phyloP scores from a whole-genome alignment of 2,113 vertebrate species.

The Okapia johnstoni region DNA sequence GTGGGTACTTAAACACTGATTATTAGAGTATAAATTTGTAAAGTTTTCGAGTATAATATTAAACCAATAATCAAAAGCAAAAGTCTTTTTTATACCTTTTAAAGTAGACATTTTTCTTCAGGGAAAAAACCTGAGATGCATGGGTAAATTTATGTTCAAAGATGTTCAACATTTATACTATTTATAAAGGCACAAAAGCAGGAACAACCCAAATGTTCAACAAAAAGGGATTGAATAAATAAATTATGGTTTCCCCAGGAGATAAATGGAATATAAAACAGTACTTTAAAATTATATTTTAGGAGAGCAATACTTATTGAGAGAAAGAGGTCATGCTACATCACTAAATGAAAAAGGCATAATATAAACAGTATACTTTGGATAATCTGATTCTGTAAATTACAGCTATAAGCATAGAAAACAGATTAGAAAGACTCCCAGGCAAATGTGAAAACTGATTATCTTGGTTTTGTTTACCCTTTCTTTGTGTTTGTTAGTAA shows the following conservation, averaged over 20 bases:
- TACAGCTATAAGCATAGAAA: background rate
- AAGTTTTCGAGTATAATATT: background rate
- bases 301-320: background rate
- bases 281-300: background rate
- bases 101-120: background rate
- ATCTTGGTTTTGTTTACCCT: background rate
- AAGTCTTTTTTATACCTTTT: background rate
- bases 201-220: background rate
- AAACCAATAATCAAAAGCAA: background rate
- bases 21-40: background rate
- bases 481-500: background rate
- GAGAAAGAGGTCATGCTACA: background rate
- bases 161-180: background rate
- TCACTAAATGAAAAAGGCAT: background rate
- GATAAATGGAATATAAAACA: background rate
- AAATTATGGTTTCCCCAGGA: background rate
- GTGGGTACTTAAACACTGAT: background rate
- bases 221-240: background rate
- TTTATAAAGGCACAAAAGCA: constrained; percentile 18
- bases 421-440: background rate
- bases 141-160: background rate
- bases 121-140: constrained; percentile 1
- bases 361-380: too few relatives aligned
- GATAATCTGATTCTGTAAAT: background rate
- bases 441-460: background rate